phyloP scores from a whole-genome alignment of 2,888 invertebrate species.

The Tigriopus californicus region DNA sequence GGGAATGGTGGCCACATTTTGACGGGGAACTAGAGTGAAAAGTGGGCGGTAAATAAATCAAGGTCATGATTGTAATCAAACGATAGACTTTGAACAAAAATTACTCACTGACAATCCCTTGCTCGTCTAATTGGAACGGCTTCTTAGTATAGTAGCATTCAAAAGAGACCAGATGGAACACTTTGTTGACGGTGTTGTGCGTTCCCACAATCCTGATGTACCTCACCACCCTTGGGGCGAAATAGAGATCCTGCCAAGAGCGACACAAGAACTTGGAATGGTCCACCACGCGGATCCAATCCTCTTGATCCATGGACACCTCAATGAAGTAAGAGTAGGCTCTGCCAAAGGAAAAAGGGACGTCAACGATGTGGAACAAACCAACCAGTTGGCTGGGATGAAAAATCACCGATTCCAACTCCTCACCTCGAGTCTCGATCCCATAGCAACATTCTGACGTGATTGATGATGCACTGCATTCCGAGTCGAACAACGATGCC shows the following conservation, averaged over 20 bases:
- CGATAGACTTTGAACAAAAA: no score
- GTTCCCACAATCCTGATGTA: slow-evolving; percentile 47
- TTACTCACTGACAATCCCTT: slow-evolving; percentile 12
- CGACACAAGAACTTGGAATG: slow-evolving; percentile 80
- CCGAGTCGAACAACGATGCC: slow-evolving; percentile 66
- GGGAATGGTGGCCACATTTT: slow-evolving; percentile 79
- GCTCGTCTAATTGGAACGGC: slow-evolving; percentile 41
- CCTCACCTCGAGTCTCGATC: slow-evolving; percentile 62
- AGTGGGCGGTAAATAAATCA: no score
- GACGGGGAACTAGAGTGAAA: slow-evolving; percentile 41
- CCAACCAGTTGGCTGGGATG: background rate
- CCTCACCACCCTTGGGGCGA: slow-evolving; percentile 67
- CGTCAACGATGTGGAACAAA: background rate
- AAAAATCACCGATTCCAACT: background rate
- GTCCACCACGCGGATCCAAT: slow-evolving; percentile 86
- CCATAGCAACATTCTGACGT: slow-evolving; percentile 78
- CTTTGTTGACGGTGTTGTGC: slow-evolving; percentile 84
- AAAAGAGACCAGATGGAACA: slow-evolving; percentile 76
- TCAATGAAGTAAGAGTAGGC: slow-evolving; percentile 65
- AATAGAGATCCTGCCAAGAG: slow-evolving; percentile 90
- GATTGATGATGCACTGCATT: slow-evolving; percentile 73
- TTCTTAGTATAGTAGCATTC: slow-evolving; percentile 69
- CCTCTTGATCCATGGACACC: slow-evolving; percentile 81
- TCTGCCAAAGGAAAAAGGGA: slow-evolving; percentile 27
- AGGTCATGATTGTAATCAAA: background rate